A percentile compares a stretch with the other conserved stretches of the same genome.
Evolutionary conservation across 2,888 invertebrate genomes (phyloP).

Genomic region (Drosophila subquinaria): DNA sequence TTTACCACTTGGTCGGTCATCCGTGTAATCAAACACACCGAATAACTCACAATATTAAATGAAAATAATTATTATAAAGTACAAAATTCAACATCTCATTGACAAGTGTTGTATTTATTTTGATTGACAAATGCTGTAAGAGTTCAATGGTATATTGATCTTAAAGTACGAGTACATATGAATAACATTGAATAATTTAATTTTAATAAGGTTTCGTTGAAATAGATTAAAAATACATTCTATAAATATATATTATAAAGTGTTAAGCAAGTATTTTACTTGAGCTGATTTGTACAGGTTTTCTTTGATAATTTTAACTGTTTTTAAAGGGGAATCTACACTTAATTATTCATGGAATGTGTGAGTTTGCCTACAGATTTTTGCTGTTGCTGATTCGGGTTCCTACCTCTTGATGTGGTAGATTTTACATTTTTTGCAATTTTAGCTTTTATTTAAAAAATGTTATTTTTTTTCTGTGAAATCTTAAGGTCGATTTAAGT

Average conservation of each 20-base stretch:
- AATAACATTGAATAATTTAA: too few species aligned
- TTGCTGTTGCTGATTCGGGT: not conserved
- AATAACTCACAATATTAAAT: not conserved
- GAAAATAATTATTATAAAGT: constrained; percentile 3
- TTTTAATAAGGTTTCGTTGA: too few species aligned
- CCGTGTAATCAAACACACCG: constrained; percentile 13
- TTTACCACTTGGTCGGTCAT: constrained; percentile 27
- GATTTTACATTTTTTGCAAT: too few species aligned
- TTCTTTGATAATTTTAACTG: not conserved
- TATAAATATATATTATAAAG: too few species aligned
- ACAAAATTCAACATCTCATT: not conserved
- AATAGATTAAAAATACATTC: too few species aligned
- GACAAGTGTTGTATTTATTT: constrained; percentile 1
- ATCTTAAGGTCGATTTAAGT: too few species aligned
- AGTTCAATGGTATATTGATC: not conserved
- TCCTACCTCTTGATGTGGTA: too few species aligned
- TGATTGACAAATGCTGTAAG: not conserved
- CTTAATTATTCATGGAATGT: not conserved
- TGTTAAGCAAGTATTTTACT: not conserved
- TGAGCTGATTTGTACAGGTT: not conserved
- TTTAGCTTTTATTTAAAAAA: too few species aligned
- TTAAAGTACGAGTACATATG: not conserved
- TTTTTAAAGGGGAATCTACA: not conserved
- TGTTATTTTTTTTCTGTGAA: too few species aligned
- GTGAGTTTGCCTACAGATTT: not conserved